phyloP scores from a whole-genome alignment of 2,797 vertebrate genomes.

The Rhinella marina region DNA sequence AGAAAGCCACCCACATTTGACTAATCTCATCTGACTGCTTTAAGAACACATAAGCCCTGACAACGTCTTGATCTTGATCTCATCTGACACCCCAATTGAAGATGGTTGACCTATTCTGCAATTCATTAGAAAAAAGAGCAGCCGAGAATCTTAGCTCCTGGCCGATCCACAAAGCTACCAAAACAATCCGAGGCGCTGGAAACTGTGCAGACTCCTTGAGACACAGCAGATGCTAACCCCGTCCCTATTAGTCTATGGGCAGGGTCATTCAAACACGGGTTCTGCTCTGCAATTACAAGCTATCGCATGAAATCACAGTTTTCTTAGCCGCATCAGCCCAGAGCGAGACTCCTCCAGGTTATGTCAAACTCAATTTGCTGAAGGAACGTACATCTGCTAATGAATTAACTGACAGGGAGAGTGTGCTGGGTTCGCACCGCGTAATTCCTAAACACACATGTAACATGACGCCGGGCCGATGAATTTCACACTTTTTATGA shows the following conservation, averaged over 20 bases:
- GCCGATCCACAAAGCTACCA: slow-evolving; percentile 33
- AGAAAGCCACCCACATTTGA: not conserved
- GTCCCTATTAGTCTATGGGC: not conserved
- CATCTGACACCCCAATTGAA: not conserved
- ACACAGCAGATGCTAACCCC: slow-evolving; percentile 38
- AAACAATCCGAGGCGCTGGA: slow-evolving; percentile 33
- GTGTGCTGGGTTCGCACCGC: not conserved
- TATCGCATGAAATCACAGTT: slow-evolving; percentile 31
- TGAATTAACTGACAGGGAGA: slow-evolving; percentile 32
- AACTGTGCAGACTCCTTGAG: not conserved
- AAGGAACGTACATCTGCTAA: slow-evolving; percentile 45
- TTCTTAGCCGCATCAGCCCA: slow-evolving; percentile 21
- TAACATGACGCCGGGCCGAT: slow-evolving; percentile 12
- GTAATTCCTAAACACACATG: slow-evolving; percentile 27
- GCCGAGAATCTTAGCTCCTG: slow-evolving; percentile 16
- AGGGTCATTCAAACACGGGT: slow-evolving; percentile 36
- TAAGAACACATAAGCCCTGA: not conserved
- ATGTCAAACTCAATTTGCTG: slow-evolving; percentile 42
- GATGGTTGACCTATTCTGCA: slow-evolving; percentile 24
- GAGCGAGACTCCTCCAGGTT: slow-evolving; percentile 21
- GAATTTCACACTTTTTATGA: slow-evolving; percentile 41
- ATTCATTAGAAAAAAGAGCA: slow-evolving; percentile 28
- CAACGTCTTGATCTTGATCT: not conserved
- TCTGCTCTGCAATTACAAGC: slow-evolving; percentile 41
- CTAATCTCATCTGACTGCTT: too few relatives aligned